Conservation (phyloP, 2,113 vertebrate genomes). For the Struthidea cinerea region DNA sequence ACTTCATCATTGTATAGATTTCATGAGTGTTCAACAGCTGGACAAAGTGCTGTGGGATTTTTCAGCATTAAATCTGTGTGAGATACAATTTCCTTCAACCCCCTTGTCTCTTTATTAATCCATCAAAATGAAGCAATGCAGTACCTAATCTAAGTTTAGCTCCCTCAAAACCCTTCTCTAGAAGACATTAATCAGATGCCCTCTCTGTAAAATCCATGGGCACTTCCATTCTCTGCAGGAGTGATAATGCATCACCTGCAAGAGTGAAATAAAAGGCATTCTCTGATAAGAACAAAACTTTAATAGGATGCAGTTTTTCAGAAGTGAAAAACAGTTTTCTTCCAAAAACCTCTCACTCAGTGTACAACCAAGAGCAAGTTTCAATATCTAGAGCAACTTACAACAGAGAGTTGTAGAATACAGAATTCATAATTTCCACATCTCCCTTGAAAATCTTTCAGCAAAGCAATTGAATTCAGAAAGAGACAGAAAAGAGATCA, state of each 20-base stretch:
- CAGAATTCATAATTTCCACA: not conserved
- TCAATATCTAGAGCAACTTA: not conserved
- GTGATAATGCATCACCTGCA: not conserved
- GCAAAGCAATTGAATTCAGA: not conserved
- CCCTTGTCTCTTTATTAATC: not conserved
- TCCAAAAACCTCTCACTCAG: not conserved
- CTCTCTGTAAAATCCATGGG: not conserved
- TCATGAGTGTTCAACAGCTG: not conserved
- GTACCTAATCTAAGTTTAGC: not conserved
- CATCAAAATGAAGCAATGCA: not conserved
- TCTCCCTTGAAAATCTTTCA: not conserved
- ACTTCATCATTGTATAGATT: not conserved
- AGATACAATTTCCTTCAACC: not conserved
- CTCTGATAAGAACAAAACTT: not conserved
- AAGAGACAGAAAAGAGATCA: not conserved
- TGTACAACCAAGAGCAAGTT: not conserved
- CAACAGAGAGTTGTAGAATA: not conserved
- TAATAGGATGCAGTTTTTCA: not conserved
- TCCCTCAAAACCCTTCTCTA: not conserved
- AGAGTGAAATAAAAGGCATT: not conserved
- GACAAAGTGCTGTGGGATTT: not conserved
- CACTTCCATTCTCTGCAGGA: not conserved
- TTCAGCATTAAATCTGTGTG: not conserved
- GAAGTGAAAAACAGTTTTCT: not conserved
- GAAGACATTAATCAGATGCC: not conserved